Percentiles rank a stretch among this genome's conserved stretches.
Evolutionary conservation across 1,140 invertebrate genomes (phyloP).

Genomic region (Eulimnadia texana): DNA sequence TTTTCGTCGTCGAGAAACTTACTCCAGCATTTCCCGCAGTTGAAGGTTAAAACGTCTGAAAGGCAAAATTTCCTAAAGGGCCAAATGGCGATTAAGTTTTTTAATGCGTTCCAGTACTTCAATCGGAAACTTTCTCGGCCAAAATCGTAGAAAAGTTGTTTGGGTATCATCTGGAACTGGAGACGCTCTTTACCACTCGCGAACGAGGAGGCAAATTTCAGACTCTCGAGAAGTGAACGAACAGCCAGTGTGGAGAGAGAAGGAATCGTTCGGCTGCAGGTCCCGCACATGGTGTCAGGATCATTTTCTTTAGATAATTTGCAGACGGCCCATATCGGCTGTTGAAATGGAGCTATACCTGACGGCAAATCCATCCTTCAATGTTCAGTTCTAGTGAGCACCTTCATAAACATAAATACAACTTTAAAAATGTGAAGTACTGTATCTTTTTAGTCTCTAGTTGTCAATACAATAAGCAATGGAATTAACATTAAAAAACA

Average conservation of each 20-base stretch:
- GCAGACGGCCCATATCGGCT: not conserved
- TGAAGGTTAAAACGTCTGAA: not conserved
- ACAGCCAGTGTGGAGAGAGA: too few species aligned
- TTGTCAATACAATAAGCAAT: too few species aligned
- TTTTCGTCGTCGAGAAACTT: not conserved
- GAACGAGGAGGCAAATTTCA: not conserved
- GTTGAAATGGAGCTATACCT: not conserved
- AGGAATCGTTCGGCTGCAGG: too few species aligned
- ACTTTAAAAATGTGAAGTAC: too few species aligned
- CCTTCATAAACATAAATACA: too few species aligned
- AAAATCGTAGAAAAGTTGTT: conserved; percentile 5
- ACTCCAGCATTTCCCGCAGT: conserved; percentile 1
- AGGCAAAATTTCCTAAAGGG: conserved; percentile 4
- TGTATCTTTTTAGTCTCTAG: too few species aligned
- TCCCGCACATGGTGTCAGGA: too few species aligned
- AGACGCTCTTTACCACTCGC: not conserved
- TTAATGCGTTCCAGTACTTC: conserved; percentile 1
- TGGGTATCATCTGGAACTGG: not conserved
- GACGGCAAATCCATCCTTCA: not conserved
- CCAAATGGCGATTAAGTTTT: conserved; percentile 5
- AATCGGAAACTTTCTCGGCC: conserved; percentile 1
- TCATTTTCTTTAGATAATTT: not conserved
- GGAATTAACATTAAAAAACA: too few species aligned
- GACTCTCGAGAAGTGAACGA: not conserved
- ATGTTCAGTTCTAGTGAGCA: too few species aligned